Percentiles rank a stretch among this genome's conserved stretches.
Evolutionary conservation across 2,888 invertebrate species (phyloP).

Genomic region (Lamellibrachia satsuma): DNA sequence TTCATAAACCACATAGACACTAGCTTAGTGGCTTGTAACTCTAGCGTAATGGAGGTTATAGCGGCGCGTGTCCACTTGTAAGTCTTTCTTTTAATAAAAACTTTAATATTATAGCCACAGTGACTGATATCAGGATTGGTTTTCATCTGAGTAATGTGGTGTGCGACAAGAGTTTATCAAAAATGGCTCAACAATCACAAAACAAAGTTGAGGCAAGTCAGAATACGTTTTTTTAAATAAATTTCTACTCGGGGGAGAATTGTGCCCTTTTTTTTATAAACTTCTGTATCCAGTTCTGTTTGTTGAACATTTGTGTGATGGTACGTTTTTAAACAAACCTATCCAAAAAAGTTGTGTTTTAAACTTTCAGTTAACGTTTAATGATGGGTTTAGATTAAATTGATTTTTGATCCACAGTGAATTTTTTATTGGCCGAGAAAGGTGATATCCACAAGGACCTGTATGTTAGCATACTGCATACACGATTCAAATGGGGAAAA

Average conservation of each 20-base stretch:
- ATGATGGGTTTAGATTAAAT: background rate
- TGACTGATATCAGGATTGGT: background rate
- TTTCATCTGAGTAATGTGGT: background rate
- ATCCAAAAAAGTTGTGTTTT: background rate
- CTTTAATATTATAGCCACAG: background rate
- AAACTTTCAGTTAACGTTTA: background rate
- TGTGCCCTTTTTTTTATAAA: background rate
- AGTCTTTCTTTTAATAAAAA: background rate
- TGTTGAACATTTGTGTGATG: background rate
- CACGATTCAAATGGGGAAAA: background rate
- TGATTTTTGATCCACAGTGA: background rate
- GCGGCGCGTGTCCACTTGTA: background rate
- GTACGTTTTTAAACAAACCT: background rate
- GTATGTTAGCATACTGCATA: background rate
- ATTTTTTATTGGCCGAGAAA: background rate
- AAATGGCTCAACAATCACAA: background rate
- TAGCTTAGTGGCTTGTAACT: constrained; percentile 13
- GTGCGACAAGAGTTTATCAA: background rate
- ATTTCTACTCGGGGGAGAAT: background rate
- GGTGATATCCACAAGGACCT: background rate
- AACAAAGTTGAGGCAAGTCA: background rate
- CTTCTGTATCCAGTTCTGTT: background rate
- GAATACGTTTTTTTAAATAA: background rate
- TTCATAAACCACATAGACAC: background rate
- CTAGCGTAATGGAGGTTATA: background rate